A percentile compares a stretch with the other conserved stretches of the same genome.
phyloP scores from a whole-genome alignment of 2,888 invertebrate genomes.

The Cryptosula pallasiana region DNA sequence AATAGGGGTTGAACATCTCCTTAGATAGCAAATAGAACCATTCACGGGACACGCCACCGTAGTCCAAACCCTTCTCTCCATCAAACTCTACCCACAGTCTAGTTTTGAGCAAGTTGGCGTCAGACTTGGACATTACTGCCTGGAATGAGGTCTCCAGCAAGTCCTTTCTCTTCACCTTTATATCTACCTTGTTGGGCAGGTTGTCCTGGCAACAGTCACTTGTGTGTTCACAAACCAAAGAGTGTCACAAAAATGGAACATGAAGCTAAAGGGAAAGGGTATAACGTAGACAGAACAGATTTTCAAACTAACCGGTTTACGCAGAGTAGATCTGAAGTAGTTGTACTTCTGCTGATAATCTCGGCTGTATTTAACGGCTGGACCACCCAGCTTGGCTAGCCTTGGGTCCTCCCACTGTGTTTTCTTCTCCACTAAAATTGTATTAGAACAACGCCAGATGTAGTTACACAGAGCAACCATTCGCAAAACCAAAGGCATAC shows the following conservation, averaged over 20 bases:
- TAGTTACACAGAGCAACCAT: no score
- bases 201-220: no score
- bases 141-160: conserved; percentile 96
- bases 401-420: conserved; percentile 99
- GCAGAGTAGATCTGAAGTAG: conserved; percentile 90
- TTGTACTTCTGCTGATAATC: conserved; percentile 99
- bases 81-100: conserved; percentile 98
- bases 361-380: conserved; percentile 92
- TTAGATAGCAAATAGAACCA: conserved; percentile 98
- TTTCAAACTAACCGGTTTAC: conserved; percentile 84
- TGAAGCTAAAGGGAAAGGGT: no score
- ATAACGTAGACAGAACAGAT: no score
- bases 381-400: conserved; percentile 88
- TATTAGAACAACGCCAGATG: no score
- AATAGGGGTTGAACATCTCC: conserved; percentile 99
- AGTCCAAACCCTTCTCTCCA: conserved; percentile 84
- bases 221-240: no score
- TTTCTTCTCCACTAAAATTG: conserved; percentile 79
- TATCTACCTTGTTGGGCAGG: conserved; percentile 95
- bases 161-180: conserved; percentile 78
- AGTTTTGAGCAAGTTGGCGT: conserved; percentile 87
- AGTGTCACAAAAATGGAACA: no score
- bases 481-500: no score
- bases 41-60: conserved; percentile 91
- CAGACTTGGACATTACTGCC: conserved; percentile 82